Base-by-base conservation (phyloP, 2,797 vertebrate genomes). In the Enteromius thamalakanensis region DNA sequence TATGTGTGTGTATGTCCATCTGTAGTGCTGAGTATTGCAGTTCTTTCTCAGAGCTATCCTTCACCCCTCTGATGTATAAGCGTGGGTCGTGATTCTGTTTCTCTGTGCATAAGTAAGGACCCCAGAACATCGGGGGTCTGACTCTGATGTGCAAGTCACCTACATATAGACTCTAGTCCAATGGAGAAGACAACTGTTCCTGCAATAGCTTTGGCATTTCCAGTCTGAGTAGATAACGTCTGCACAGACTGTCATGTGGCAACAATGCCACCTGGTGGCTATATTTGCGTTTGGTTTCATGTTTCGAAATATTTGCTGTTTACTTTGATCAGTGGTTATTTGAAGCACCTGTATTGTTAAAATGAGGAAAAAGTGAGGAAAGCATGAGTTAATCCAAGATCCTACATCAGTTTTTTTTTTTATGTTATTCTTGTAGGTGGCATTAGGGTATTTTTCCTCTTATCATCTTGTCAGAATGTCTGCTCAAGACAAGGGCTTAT, bases 201-300 rank as follows among this genome's bases (percentile, higher is more conserved):
- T 82, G 45, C 32, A 29, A 64, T 23, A 58, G 77, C 67, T 60
- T 37, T 32, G 19, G 34, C 9, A 68, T 70, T 76, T 62, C 4
- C 47, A 45, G 14, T 55, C 4, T 51, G 55, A 81, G 23, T 32
- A 26, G 34, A 75, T 51, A 49, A 34, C 10, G 7, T 42, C 6
- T 51, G 37, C 12, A 76, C 26, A 21, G 45, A 26, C 4, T 79
- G 47, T 37, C 42, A 10, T 81, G 72, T 82, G 81, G 77, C 90
- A 86, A 92, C 90, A 93, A 88, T 88, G 91, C 74, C 94, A 91
- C 90, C 93, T 91, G 81, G 85, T 93, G 93, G 90, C n/a, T 45
- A 4, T 55, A 21, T 64, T 34, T 74, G 60, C 15, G 62, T 49
- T 67, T 71, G 11, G 0, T 23, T 8, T 58, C 29, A 14, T 11